Evolutionary conservation across 1,140 invertebrate genomes (phyloP).

Genomic region (Antheraea pernyi): DNA sequence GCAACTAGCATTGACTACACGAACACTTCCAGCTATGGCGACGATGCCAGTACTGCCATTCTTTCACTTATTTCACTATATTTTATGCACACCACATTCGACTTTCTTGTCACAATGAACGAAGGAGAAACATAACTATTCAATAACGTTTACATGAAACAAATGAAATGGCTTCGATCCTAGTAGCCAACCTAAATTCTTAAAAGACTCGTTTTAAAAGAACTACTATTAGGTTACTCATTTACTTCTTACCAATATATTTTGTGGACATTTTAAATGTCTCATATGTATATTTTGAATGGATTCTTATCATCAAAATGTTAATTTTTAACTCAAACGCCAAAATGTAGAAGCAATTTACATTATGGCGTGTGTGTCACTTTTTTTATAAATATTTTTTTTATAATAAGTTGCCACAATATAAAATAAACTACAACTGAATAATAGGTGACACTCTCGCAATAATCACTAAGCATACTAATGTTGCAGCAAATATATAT

Average conservation of each 20-base stretch:
- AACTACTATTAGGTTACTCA: constrained; percentile 31
- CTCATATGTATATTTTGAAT: constrained; percentile 53
- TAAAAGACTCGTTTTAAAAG: constrained; percentile 35
- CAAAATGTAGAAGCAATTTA: constrained; percentile 77
- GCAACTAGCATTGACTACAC: constrained; percentile 16
- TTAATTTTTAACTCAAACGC: constrained; percentile 73
- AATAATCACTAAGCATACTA: neutral
- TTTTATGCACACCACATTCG: constrained; percentile 23
- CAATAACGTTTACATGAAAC: constrained; percentile 47
- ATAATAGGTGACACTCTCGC: constrained; percentile 1
- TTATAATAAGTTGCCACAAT: constrained; percentile 15
- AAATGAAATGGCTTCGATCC: constrained; percentile 73
- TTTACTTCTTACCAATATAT: constrained; percentile 67
- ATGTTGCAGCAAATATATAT: neutral
- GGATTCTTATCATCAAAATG: constrained; percentile 67
- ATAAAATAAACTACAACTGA: neutral
- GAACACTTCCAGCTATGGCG: constrained; percentile 65
- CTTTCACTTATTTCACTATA: constrained; percentile 27
- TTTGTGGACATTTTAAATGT: constrained; percentile 74
- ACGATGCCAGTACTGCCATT: constrained; percentile 48
- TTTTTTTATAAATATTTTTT: constrained; percentile 67
- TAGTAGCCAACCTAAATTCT: constrained; percentile 68
- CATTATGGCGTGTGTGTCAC: constrained; percentile 78
- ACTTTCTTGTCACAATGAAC: constrained; percentile 20
- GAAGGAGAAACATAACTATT: constrained; percentile 26